Evolutionary conservation across 2,888 invertebrate species (phyloP), one percentile per base, ranked within the genome.

Genomic region (Sarcophaga carnaria): DNA sequence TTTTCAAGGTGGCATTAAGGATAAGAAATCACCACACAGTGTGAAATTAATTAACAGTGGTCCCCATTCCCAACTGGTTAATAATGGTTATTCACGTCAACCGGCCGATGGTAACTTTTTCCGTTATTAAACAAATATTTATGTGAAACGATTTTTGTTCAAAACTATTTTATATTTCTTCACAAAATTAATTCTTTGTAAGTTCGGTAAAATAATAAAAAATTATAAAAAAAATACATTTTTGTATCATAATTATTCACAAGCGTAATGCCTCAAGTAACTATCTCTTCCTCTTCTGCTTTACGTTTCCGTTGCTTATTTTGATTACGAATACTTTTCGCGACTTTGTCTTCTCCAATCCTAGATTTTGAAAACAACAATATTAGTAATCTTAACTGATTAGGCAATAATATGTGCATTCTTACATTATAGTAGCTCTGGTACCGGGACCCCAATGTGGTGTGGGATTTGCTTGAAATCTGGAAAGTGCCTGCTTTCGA

Each of bases 391-490:
- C 20, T 69, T 5, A 83, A 80, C 69, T 62, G 67, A 59, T 66
- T 27, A 63, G 72, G 11, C n/a, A 27, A 77, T 59, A 70, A 75
- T 10, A 83, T 3, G 69, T 64, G 78, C 83, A 84, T 67, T 69
- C 95, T 94, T 93, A 97, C 97, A 97, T 97, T 22, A 96, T 95
- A 25, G 95, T 96, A 0, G 97, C 96, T 89, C 96, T 95, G 0
- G 96, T 95, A 71, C 98, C 98, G 0, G 99, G 99, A 1, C 99
- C 99, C 99, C 99, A 99, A 93, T 96, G 94, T 0, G 96, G 95
- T 47, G 96, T 94, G 0, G 99, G 99, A 94, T 99, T 99, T 89
- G 95, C 95, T 92, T 98, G 98, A 93, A 97, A 98, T 63, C 99
- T 94, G 1, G 97, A 94, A 27, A 97, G 93, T 0, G 96, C 96